Evolutionary conservation across 2,888 invertebrate genomes (phyloP).

Genomic region (Hecatera dysodea): DNA sequence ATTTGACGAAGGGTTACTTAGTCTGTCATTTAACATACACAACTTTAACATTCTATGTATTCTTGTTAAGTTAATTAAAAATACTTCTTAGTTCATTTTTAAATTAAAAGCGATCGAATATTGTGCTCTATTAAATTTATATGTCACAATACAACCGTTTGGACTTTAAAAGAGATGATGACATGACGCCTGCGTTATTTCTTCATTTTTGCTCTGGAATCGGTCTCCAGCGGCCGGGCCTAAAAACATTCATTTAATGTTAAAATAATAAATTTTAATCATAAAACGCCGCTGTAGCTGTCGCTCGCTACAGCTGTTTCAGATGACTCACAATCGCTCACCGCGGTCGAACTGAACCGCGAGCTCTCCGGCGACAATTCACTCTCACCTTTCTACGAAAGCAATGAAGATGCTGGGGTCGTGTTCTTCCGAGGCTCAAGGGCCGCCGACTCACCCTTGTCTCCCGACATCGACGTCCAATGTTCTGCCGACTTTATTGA

Average conservation of each 20-base stretch:
- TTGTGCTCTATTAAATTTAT: background rate
- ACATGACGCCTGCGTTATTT: too few species aligned
- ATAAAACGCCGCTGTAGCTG: slow-evolving; percentile 78
- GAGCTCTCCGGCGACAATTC: slow-evolving; percentile 82
- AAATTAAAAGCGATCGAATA: background rate
- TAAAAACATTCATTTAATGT: too few species aligned
- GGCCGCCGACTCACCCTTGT: slow-evolving; percentile 88
- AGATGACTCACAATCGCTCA: slow-evolving; percentile 82
- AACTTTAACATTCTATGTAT: slow-evolving; percentile 17
- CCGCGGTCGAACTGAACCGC: slow-evolving; percentile 86
- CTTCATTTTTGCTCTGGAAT: too few species aligned
- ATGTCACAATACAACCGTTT: too few species aligned
- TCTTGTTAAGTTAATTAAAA: background rate
- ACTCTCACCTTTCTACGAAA: slow-evolving; percentile 84
- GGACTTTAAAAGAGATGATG: too few species aligned
- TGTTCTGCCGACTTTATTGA: slow-evolving; percentile 91
- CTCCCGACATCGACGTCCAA: slow-evolving; percentile 91
- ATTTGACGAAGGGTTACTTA: slow-evolving; percentile 43
- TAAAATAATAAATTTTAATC: background rate
- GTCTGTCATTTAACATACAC: slow-evolving; percentile 37
- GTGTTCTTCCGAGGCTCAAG: slow-evolving; percentile 86
- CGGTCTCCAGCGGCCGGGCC: too few species aligned
- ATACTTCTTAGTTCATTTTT: background rate
- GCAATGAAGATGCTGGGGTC: slow-evolving; percentile 83
- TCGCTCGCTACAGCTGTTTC: slow-evolving; percentile 90